Conservation (phyloP, 2,113 vertebrate species). For the Chlorocebus sabaeus region DNA sequence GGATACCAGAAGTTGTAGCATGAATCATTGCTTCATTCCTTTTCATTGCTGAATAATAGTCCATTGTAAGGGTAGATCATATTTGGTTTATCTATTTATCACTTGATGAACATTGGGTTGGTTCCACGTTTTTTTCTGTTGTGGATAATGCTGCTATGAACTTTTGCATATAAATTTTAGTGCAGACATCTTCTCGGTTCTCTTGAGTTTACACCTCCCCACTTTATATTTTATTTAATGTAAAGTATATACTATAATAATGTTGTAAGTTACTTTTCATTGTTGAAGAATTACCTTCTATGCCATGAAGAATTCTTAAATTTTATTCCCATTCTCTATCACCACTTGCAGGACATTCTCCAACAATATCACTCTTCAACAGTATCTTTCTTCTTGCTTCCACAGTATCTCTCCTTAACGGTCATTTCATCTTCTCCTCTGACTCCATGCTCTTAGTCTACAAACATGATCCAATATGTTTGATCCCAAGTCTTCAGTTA, state of each 20-base stretch:
- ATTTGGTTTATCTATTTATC: neutral
- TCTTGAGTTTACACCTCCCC: neutral
- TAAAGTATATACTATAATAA: neutral
- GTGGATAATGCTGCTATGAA: neutral
- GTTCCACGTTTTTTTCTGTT: neutral
- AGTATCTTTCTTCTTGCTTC: neutral
- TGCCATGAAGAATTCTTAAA: neutral
- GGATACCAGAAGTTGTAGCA: neutral
- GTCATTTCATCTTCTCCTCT: neutral
- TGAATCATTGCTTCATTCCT: neutral
- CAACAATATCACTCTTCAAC: neutral
- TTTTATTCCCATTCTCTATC: neutral
- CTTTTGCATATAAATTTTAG: neutral
- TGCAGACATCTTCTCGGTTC: neutral
- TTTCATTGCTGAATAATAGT: neutral
- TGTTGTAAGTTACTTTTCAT: neutral
- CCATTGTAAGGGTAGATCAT: neutral
- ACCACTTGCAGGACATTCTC: neutral
- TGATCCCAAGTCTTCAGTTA: neutral
- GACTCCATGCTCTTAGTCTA: neutral
- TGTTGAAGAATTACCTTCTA: neutral
- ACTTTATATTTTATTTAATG: neutral
- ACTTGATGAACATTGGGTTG: neutral
- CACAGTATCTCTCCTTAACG: neutral
- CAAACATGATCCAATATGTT: neutral